phyloP scores from a whole-genome alignment of 2,888 invertebrate species.

The Apamea crenata region DNA sequence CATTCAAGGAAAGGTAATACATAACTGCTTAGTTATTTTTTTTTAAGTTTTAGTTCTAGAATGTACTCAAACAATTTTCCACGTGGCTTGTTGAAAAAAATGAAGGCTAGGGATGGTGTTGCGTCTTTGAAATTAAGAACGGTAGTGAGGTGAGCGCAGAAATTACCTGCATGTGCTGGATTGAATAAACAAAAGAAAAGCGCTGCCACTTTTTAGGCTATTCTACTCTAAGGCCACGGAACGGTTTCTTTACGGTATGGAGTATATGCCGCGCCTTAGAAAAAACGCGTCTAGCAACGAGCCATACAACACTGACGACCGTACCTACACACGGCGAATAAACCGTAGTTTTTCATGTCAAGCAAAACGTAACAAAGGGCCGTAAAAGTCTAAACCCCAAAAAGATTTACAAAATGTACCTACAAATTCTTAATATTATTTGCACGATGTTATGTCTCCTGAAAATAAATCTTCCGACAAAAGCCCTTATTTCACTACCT shows the following conservation, averaged over 20 bases:
- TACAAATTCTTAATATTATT: not conserved
- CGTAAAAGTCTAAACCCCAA: not conserved
- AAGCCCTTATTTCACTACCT: not conserved
- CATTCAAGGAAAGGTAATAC: not conserved
- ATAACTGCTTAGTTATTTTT: not conserved
- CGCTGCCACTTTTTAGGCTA: not conserved
- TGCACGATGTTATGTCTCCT: no score
- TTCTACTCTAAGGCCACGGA: not conserved
- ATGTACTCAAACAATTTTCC: not conserved
- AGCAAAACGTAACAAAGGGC: not conserved
- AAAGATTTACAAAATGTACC: not conserved
- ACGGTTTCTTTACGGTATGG: no score
- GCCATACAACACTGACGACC: no score
- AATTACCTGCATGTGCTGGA: not conserved
- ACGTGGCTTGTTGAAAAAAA: not conserved
- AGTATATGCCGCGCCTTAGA: no score
- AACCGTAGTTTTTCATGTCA: not conserved
- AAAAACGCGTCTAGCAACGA: no score
- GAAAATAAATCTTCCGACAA: not conserved
- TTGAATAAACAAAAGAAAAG: not conserved
- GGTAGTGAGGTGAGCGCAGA: not conserved
- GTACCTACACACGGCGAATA: no score
- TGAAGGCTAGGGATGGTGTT: not conserved
- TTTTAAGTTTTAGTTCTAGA: not conserved
- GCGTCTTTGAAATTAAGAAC: not conserved